These are phyloP conservation scores for Nemapogon koenigi DNA, from an alignment of 2,888 invertebrate genomes.

Conservation along the genomic window DNA sequence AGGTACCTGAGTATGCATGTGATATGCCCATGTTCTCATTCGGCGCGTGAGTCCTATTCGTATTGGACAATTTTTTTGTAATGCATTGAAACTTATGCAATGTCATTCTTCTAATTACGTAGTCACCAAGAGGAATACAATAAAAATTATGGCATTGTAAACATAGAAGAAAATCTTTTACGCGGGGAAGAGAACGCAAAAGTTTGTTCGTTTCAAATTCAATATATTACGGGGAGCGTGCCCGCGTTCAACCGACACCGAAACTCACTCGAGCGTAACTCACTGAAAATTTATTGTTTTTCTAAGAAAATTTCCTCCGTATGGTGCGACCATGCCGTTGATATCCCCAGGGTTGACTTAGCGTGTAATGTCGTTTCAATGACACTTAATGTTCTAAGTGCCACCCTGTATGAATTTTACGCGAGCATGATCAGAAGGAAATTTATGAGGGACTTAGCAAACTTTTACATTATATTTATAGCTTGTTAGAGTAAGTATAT, in stretches of 20 bases:
- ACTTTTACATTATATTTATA: no score
- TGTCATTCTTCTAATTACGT: no score
- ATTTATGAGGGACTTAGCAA: no score
- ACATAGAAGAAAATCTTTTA: slow-evolving; percentile 57
- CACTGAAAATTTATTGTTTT: slow-evolving; percentile 63
- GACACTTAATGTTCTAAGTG: slow-evolving; percentile 4
- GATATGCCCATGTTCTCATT: no score
- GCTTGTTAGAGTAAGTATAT: no score
- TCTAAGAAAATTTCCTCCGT: slow-evolving; percentile 60
- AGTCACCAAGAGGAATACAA: no score
- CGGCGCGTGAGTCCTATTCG: no score
- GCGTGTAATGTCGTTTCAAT: slow-evolving; percentile 1
- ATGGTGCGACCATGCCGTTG: slow-evolving; percentile 18
- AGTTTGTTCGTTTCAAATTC: slow-evolving; percentile 65
- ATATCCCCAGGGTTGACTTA: slow-evolving; percentile 6
- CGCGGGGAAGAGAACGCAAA: slow-evolving; percentile 48
- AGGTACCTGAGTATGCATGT: no score
- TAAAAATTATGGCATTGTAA: slow-evolving; percentile 53
- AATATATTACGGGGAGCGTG: slow-evolving; percentile 64
- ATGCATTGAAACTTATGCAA: no score
- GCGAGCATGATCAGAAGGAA: no score
- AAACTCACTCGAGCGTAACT: slow-evolving; percentile 62
- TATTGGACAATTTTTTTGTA: no score
- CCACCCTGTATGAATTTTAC: no score
- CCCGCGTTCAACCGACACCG: slow-evolving; percentile 60